Base-by-base conservation (phyloP, 2,113 vertebrate species). In the Prietella phreatophila region DNA sequence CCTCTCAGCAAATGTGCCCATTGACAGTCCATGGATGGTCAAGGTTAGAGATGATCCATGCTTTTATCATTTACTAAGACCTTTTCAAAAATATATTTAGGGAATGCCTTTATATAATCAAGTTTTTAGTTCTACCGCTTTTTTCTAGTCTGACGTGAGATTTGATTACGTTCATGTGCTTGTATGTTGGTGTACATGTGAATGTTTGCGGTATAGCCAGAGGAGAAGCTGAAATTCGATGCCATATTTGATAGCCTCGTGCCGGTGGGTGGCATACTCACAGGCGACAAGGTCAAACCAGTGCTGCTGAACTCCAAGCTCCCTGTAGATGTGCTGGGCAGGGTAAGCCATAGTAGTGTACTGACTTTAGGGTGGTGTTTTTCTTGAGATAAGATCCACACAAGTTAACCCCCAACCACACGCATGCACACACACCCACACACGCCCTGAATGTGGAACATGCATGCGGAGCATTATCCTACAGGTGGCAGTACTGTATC, bases 271-370 rank as follows among this genome's bases (percentile, higher is more conserved):
- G 97, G 97, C 89, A 96, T 98, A 82, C 93, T 99, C 30, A 97
- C 97, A 58, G 98, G 98, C 33, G 98, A 99, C 79, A 99, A 99
- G 91, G 98, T 99, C 93, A 99, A 99, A 92, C 98, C 98, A 65
- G 98, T 99, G 60, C 95, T 99, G 89, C 97, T 99, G 14, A 99
- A 99, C 94, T 99, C 98, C 86, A 99, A 99, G 92, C 95, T 99
- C 65, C 97, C 98, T 86, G 98, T 99, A 93, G 98, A 99, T 91
- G 96, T 99, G 90, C 95, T 99, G 71, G 98, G 98, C 93, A 95
- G 98, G 95, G 98, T 99, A 96, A 94, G 94, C 47, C 20, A 56
- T 22, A 86, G 17, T 50, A 22, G 19, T 61, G n/a, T n/a, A 6
- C 25, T 61, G 25, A 60, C n/a, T 75, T 58, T 17, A 61, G 22